phyloP scores from a whole-genome alignment of 2,797 vertebrate genomes.

The Xenopus petersii region DNA sequence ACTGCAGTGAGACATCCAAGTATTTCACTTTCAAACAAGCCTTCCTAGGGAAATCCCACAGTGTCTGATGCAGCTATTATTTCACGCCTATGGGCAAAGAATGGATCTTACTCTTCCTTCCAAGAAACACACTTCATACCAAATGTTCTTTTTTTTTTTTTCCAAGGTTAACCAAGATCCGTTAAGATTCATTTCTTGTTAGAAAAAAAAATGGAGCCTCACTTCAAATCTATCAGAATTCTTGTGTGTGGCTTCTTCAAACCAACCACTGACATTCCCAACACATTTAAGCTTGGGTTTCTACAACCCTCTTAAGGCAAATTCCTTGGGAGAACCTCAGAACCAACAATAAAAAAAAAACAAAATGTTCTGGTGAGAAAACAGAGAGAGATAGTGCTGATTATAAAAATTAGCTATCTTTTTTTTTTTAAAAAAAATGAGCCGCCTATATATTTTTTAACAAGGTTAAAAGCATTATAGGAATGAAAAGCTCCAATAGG shows the following conservation, averaged over 20 bases:
- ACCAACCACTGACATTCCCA: constrained; percentile 12
- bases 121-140: constrained; percentile 21
- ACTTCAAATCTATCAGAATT: constrained; percentile 1
- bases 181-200: neutral
- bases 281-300: neutral
- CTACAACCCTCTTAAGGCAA: neutral
- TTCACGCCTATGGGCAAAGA: constrained; percentile 7
- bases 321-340: constrained; percentile 4
- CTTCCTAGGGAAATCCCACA: constrained; percentile 6
- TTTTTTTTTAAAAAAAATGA: no score
- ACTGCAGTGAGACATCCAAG: neutral
- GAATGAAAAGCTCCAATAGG: no score
- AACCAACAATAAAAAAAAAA: neutral
- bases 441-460: no score
- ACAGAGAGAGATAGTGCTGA: no score
- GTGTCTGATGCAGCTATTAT: neutral
- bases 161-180: constrained; percentile 24
- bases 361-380: no score
- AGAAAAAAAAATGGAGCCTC: constrained; percentile 7
- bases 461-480: no score
- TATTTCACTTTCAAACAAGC: neutral
- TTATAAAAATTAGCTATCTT: no score
- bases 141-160: constrained; percentile 30
- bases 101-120: neutral
- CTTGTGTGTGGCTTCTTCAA: constrained; percentile 12